Evolutionary conservation across 2,797 vertebrate species (phyloP), one percentile per base, ranked within the genome.

Genomic region (Paguma larvata): DNA sequence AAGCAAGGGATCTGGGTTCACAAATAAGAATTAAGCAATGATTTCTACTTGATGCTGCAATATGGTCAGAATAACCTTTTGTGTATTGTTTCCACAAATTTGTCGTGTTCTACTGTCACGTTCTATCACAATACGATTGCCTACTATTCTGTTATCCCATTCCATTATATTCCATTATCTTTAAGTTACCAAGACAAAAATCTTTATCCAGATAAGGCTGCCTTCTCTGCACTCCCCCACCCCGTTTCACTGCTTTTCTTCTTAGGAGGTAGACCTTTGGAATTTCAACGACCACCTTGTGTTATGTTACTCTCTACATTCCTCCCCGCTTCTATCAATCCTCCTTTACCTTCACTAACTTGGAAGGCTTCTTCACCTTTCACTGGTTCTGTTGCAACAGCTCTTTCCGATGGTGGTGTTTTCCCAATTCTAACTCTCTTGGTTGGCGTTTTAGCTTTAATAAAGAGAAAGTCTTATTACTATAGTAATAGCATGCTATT

Each of bases 401-500:
- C 70, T 82, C 93, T 86, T 91, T 96, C 96, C 44, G 93, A 32
- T 19, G 87, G 75, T 30, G 94, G 79, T 30, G 73, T 68, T 96
- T 98, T 97, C 68, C 94, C 88, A 62, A 96, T 82, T 86, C 97
- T 72, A 75, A 92, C 89, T 98, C 97, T 98, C 94, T 93, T 93
- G 77, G 94, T 46, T 85, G 97, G 73, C 1, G 51, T 32, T 95
- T 98, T 96, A 88, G 75, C 92, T 97, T 96, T 23, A 86, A 95
- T 23, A 86, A 95, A 91, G 44, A 97, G 34, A 97, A 97, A 91
- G 80, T 34, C 93, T 97, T 91, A 97, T 53, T 97, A 91, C 25
- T 88, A 46, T 23, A 88, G 38, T 72, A 92, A 84, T 9, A 86
- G 21, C 30, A 94, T 62, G 44, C 44, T 44, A 75, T 48, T 75